Evolutionary conservation across 2,888 invertebrate genomes (phyloP), one percentile per base, ranked within the genome.

Genomic region (Drosophila pullipes): DNA sequence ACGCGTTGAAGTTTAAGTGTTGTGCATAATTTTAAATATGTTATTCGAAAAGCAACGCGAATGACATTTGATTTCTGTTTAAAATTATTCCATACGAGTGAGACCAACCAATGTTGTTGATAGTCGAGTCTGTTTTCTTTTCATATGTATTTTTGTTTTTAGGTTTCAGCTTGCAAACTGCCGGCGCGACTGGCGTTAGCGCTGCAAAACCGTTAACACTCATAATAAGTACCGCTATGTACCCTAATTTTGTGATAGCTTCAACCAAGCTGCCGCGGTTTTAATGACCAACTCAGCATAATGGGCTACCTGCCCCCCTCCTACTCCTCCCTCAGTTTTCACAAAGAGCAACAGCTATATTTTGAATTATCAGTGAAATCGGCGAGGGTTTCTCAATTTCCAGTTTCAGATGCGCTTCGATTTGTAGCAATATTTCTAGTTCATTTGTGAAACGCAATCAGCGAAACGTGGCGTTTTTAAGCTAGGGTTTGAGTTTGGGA

Each of bases 181-280:
- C 66, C 75, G 79, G 67, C 62, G 53, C 41, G 28, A 13, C 30
- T 57, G 52, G 30, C 55, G 60, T 68, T 78, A 82, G 80, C 82
- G 87, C 91, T 83, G 85, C 81, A 82, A 90, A 90, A 92, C 91
- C 92, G 91, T 92, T 91, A 92, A 85, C 88, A 90, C 81, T 89
- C 83, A 90, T 88, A 86, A 87, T 89, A 91, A 91, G 91, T 92
- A 91, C 91, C 92, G 91, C 91, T 91, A 91, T 83, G 76, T 91
- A 92, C 81, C 92, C 91, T 82, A 91, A 91, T 91, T 91, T 90
- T 83, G 76, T 65, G 67, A 64, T 79, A 60, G 72, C 75, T 76
- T 60, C 55, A 67, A 74, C 82, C 68, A 70, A 81, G 68, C 83
- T 65, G 76, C 74, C 77, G 81, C 80, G 76, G 72, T 74, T 89